These are phyloP conservation scores for Microctonus aethiopoides DNA, from an alignment of 2,888 invertebrate species.

Conservation along the genomic window DNA sequence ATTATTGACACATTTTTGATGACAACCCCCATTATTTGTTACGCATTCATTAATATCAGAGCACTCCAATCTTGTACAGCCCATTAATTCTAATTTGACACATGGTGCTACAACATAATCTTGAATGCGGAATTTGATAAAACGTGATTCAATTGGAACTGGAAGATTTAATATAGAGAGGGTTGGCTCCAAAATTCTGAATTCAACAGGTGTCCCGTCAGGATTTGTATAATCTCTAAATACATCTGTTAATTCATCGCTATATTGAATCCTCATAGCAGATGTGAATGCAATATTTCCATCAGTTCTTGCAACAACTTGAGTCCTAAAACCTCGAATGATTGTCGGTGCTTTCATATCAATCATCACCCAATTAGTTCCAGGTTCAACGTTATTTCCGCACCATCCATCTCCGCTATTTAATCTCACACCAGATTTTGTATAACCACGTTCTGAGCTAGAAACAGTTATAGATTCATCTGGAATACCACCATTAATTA, in stretches of 20 bases:
- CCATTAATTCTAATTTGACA: conserved; percentile 90
- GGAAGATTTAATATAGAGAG: conserved; percentile 91
- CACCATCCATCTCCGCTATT: conserved; percentile 91
- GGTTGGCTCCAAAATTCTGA: conserved; percentile 88
- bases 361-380: conserved; percentile 88
- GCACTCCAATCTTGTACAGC: conserved; percentile 90
- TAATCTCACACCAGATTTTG: conserved; percentile 84
- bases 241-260: conserved; percentile 87
- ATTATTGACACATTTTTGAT: conserved; percentile 91
- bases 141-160: conserved; percentile 91
- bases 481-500: conserved; percentile 89
- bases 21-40: conserved; percentile 89
- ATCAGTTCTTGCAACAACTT: conserved; percentile 85
- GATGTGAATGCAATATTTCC: conserved; percentile 90
- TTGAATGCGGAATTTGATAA: conserved; percentile 83
- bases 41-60: conserved; percentile 89
- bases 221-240: conserved; percentile 94
- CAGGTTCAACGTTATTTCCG: conserved; percentile 85
- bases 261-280: conserved; percentile 86
- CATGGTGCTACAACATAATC: conserved; percentile 92
- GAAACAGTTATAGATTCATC: conserved; percentile 91
- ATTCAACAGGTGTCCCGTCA: conserved; percentile 92
- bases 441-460: conserved; percentile 82
- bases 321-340: conserved; percentile 89
- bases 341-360: conserved; percentile 91